Evolutionary conservation across 2,888 invertebrate species (phyloP), one percentile per base, ranked within the genome.

Genomic region (Pinctada fucata): DNA sequence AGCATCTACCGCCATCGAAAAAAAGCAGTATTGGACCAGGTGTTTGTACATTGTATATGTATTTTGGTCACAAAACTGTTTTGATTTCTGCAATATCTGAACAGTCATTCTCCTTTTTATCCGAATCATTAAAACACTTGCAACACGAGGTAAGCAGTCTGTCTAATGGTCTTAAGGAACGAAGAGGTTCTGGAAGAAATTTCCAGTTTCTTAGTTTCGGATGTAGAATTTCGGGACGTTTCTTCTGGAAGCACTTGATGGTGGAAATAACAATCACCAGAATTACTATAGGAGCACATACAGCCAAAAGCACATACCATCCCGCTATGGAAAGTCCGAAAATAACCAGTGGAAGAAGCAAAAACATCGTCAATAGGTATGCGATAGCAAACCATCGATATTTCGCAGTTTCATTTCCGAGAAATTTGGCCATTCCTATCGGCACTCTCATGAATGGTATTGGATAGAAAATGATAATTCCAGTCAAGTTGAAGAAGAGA

Each of bases 401-500:
- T 71, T 83, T 84, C 3, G 89, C 85, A 0, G 88, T 88, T 47
- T 79, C 79, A 48, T 92, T 90, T 16, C 94, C 94, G 16, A 94
- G 89, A 52, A 91, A 87, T 83, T 93, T 93, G 2, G 94, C 93
- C 78, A 94, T 81, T 3, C 84, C 84, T 48, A 94, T 93, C 0
- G 94, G 94, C 52, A 93, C 86, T 64, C 94, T 88, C 86, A 93
- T 90, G 82, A 92, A 91, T 2, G 94, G 94, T 16, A 94, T 87
- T 0, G 94, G 93, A 84, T 94, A 94, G 87, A 93, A 94, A 3
- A 94, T 84, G 0, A 94, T 63, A 63, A 94, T 94, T 51, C 92
- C 92, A 3, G 84, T 78, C 3, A 91, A 86, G 82, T 92, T 92
- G 85, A 92, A 92, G 81, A 92, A 91, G 8, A 92, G 82, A 83